A percentile compares a stretch with the other conserved stretches of the same genome.
phyloP scores from a whole-genome alignment of 2,113 vertebrate species.

The Pygathrix nemaeus region DNA sequence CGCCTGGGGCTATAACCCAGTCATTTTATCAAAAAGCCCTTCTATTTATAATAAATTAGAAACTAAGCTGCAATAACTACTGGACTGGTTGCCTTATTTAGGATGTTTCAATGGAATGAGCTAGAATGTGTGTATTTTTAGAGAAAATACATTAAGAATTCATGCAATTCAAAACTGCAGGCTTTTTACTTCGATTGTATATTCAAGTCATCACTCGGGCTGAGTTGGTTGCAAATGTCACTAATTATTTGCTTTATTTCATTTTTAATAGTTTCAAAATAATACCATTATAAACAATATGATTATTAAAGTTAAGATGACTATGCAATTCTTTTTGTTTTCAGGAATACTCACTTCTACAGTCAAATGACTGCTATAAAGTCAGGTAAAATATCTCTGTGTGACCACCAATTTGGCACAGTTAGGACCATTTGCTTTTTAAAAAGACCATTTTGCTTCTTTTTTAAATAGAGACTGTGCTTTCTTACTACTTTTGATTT shows the following conservation, averaged over 20 bases:
- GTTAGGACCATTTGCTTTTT: neutral
- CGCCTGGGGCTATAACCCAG: neutral
- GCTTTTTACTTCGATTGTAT: neutral
- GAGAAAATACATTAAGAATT: neutral
- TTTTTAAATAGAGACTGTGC: neutral
- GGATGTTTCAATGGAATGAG: neutral
- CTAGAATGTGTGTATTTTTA: neutral
- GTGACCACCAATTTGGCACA: neutral
- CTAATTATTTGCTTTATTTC: neutral
- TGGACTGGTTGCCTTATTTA: neutral
- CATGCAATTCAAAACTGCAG: neutral
- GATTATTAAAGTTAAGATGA: neutral
- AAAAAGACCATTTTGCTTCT: neutral
- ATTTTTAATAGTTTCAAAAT: neutral
- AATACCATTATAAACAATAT: neutral
- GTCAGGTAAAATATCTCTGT: neutral
- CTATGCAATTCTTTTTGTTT: neutral
- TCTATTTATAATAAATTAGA: neutral
- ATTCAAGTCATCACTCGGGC: neutral
- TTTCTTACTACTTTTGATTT: constrained; percentile 23
- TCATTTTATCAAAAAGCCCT: neutral
- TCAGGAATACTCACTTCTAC: neutral
- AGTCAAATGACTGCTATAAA: neutral
- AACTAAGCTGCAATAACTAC: constrained; percentile 2
- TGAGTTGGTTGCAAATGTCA: neutral